Evolutionary conservation across 2,888 invertebrate genomes (phyloP).

Genomic region (Noctuana brunneofusca): DNA sequence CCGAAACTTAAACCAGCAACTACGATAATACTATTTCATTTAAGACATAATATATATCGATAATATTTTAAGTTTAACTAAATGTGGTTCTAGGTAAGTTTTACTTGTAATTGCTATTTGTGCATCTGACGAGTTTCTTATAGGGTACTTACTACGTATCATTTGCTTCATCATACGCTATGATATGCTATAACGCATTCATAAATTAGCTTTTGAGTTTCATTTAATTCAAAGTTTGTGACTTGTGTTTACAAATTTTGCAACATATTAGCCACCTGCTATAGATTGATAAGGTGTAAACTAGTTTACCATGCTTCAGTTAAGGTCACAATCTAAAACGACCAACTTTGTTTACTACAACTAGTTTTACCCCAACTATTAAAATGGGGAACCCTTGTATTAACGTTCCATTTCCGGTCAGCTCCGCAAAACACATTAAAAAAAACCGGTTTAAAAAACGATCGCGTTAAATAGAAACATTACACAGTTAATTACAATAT

Average conservation of each 20-base stretch:
- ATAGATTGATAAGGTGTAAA: slow-evolving; percentile 1
- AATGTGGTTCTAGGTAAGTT: background rate
- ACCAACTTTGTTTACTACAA: background rate
- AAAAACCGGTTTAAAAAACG: background rate
- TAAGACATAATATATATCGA: slow-evolving; percentile 10
- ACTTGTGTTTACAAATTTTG: too few relatives aligned
- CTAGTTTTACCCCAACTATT: background rate
- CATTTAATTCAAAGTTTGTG: too few relatives aligned
- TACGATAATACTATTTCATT: background rate
- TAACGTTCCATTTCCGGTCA: background rate
- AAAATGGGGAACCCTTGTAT: background rate
- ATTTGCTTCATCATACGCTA: too few relatives aligned
- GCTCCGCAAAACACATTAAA: background rate
- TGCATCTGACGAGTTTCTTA: too few relatives aligned
- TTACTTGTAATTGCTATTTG: background rate
- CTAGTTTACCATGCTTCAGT: background rate
- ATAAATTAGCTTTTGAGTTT: too few relatives aligned
- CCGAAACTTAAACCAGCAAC: slow-evolving; percentile 10
- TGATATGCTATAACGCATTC: too few relatives aligned
- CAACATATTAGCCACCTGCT: background rate
- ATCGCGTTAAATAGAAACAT: background rate
- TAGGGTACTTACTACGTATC: too few relatives aligned
- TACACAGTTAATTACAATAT: background rate
- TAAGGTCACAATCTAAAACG: background rate
- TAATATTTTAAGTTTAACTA: background rate